Base-by-base conservation (phyloP, 1,140 invertebrate genomes). In the Aphis gossypii region DNA sequence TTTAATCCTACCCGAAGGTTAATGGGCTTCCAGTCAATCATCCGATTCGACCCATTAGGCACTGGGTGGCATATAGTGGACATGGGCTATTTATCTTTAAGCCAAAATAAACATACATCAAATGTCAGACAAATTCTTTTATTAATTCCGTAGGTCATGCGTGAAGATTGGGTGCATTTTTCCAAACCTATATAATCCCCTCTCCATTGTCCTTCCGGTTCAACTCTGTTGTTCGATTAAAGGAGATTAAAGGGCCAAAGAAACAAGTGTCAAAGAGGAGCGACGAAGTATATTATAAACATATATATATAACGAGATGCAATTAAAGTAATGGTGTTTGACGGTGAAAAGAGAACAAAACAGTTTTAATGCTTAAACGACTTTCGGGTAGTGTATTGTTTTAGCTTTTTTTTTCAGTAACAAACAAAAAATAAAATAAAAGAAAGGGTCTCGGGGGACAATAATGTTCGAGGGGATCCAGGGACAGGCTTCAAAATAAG, bases 401-500 rank as follows among this genome's bases (percentile, higher is more conserved):
- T 94, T 92, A 94, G 82, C 56, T 92, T 92, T 92, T 90, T 41
- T 87, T 76, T 82, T 86, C 21, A 84, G 90, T 87, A 68, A 83
- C 91, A 94, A 92, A 92, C 89, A 56, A 90, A 92, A 90, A 87
- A 94, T 35, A 92, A 94, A 84, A 94, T 5, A 93, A 90, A 93
- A 86, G 56, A 86, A 48, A 83, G 20, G 68, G 76, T 68, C 90
- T 87, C 93, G 56, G 51, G 90, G 87, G 90, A 84, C 90, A 46
- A 51, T 83, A 83, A 56, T 56, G 87, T 90, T 92, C 83, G 54
- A 83, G 56, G 68, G 82, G 82, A 84, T 68, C 93, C 93, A 46
- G 87, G 90, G 76, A 89, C 86, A 84, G 41, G 87, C 93, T 84
- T 82, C 94, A 94, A 94, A 94, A 94, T 94, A 94, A 94, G 94